Base-by-base conservation (phyloP, 2,888 invertebrate species). In the Sympetrum striolatum region DNA sequence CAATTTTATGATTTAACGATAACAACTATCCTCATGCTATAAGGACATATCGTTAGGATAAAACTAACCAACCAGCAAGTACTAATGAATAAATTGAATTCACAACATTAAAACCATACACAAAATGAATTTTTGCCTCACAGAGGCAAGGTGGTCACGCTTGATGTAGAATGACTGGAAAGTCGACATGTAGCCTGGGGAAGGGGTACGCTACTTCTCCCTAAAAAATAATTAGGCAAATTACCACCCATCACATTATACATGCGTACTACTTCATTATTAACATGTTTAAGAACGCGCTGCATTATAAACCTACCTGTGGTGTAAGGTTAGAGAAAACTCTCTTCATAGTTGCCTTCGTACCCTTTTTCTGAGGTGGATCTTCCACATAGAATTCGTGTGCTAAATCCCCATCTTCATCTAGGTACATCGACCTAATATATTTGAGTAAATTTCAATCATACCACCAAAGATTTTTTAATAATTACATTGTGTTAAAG, bases 371-470 rank as follows among this genome's bases (percentile, higher is more conserved):
- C 90, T 92, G 90, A 64, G 92, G 91, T 81, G 92, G 92, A 48
- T 94, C 93, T 93, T 95, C 95, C 91, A 94, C 93, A 92, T 95
- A 95, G 92, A 95, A 95, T 92, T 95, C 95, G 92, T 95, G 94
- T 6, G 95, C 95, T 39, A 95, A 92, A 92, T 95, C 95, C 53
- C 95, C 95, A 93, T 95, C 95, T 92, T 95, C 94, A 93, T 95
- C 95, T 92, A 95, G 93, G 92, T 93, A 95, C 94, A 95, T 94
- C 2, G 95, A 95, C 79, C 95, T 95, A 92, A 25, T 93, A 93
- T 39, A 90, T 91, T 90, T 81, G 80, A 86, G 31, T 39, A 15
- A 35, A 35, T 15, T 80, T 6, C n/a, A 60, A 1, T 60, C 0
- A 37, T 37, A 3, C 10, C 22, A 10, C 1, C 48, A 12, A 22